A percentile compares a stretch with the other conserved stretches of the same genome.
Conservation (phyloP, 2,888 invertebrate species). For the Muscina levida region DNA sequence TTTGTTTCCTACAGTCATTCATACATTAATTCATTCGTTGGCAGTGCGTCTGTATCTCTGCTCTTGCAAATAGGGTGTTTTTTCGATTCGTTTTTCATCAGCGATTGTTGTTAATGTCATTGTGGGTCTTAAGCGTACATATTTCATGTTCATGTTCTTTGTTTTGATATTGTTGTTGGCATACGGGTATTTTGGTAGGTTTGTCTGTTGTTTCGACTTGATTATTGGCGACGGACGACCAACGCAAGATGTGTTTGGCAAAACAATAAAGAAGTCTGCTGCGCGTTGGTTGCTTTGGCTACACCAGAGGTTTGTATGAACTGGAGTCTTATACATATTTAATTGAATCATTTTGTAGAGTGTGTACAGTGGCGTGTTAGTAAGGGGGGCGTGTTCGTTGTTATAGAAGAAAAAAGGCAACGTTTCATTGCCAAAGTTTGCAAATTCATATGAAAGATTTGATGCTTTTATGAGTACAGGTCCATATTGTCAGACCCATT, state of each 20-base stretch:
- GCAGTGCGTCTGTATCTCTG: not conserved
- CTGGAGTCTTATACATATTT: not conserved
- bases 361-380: not conserved
- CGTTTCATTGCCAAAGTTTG: no score
- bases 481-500: no score
- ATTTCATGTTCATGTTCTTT: not conserved
- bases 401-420: not conserved
- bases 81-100: no score
- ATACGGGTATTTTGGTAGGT: not conserved
- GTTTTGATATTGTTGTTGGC: no score
- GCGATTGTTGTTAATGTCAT: not conserved
- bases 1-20: no score
- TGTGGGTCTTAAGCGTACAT: not conserved
- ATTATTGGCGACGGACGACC: not conserved
- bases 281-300: no score
- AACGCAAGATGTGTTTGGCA: not conserved
- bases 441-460: no score
- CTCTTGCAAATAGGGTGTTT: not conserved
- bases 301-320: no score
- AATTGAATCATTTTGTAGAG: slow-evolving; percentile 25
- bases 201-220: not conserved
- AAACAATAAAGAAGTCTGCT: not conserved
- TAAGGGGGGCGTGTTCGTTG: not conserved
- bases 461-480: no score
- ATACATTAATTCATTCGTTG: not conserved